Evolutionary conservation across 2,888 invertebrate genomes (phyloP).

Genomic region (Drosophila kanekoi): DNA sequence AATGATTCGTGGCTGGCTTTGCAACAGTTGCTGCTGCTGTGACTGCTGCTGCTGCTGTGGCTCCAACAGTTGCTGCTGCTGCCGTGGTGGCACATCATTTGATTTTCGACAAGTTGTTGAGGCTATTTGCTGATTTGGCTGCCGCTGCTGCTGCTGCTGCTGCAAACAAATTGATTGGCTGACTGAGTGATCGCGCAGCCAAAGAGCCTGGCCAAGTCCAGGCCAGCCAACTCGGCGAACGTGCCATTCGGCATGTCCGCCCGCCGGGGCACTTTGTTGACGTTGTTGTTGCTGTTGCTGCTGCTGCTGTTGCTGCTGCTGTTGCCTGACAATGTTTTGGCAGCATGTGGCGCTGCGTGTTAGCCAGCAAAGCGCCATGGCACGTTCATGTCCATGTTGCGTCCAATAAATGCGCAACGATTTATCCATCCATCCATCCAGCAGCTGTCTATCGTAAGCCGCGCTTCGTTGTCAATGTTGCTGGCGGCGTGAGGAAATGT

Average conservation of each 20-base stretch:
- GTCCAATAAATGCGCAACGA: constrained; percentile 73
- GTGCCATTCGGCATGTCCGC: constrained; percentile 54
- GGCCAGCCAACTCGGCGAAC: constrained; percentile 8
- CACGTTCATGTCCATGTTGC: constrained; percentile 64
- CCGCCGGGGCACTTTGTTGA: constrained; percentile 50
- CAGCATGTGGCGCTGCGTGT: constrained; percentile 56
- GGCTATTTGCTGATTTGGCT: constrained; percentile 78
- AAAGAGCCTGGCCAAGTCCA: constrained; percentile 6
- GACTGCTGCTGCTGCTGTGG: constrained; percentile 17
- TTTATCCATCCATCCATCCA: constrained; percentile 59
- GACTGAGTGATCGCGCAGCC: constrained; percentile 57
- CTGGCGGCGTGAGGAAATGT: constrained; percentile 84
- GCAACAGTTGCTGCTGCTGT: constrained; percentile 30
- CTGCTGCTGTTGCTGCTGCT: constrained; percentile 30
- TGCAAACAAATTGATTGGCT: constrained; percentile 77
- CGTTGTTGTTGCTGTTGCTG: constrained; percentile 28
- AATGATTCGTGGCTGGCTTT: constrained; percentile 75
- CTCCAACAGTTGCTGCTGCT: constrained; percentile 35
- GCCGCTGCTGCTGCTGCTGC: constrained; percentile 45
- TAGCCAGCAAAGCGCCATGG: constrained; percentile 6
- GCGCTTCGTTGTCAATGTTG: constrained; percentile 57
- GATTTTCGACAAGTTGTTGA: constrained; percentile 79
- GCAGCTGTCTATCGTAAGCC: constrained; percentile 63
- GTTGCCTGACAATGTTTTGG: constrained; percentile 59
- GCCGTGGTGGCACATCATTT: constrained; percentile 78